Percentiles rank a stretch among this genome's conserved stretches.
These are phyloP conservation scores for Aphodius granarius DNA, from an alignment of 2,888 invertebrate species.

Conservation along the genomic window DNA sequence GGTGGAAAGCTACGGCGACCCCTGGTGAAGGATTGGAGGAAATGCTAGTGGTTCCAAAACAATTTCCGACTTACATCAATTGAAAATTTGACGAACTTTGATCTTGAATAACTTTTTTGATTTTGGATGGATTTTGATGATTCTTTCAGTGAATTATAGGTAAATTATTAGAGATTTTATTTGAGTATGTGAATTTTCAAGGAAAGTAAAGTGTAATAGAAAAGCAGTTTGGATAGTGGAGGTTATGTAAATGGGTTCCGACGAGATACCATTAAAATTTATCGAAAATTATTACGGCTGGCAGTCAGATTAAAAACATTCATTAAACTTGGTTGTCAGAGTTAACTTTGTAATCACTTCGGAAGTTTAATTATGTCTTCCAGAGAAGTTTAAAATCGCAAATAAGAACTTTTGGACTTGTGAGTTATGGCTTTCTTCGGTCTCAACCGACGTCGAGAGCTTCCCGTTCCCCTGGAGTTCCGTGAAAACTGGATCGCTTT, in stretches of 20 bases:
- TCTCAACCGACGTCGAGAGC: background rate
- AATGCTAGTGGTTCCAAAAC: background rate
- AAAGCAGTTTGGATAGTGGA: background rate
- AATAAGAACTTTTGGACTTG: constrained; percentile 32
- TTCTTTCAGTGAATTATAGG: too few relatives aligned
- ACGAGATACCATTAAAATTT: constrained; percentile 10
- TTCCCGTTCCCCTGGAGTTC: background rate
- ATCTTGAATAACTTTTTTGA: too few relatives aligned
- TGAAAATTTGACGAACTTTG: too few relatives aligned
- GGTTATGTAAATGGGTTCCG: background rate
- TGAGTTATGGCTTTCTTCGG: constrained; percentile 22
- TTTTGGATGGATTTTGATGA: too few relatives aligned
- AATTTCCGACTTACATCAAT: too few relatives aligned
- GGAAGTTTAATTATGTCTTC: constrained; percentile 44
- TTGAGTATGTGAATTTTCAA: too few relatives aligned
- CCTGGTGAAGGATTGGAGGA: background rate
- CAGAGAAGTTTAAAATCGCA: constrained; percentile 36
- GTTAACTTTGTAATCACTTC: constrained; percentile 44
- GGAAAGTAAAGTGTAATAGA: too few relatives aligned
- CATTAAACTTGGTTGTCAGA: constrained; percentile 37
- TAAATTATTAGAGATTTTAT: too few relatives aligned
- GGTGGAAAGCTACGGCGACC: background rate
- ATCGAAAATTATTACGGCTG: constrained; percentile 7
- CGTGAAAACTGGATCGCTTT: constrained; percentile 13
- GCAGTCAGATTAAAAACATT: constrained; percentile 29